A percentile compares a stretch with the other conserved stretches of the same genome.
Conservation (phyloP, 2,888 invertebrate species). For the Brachypalpus laphriformis region DNA sequence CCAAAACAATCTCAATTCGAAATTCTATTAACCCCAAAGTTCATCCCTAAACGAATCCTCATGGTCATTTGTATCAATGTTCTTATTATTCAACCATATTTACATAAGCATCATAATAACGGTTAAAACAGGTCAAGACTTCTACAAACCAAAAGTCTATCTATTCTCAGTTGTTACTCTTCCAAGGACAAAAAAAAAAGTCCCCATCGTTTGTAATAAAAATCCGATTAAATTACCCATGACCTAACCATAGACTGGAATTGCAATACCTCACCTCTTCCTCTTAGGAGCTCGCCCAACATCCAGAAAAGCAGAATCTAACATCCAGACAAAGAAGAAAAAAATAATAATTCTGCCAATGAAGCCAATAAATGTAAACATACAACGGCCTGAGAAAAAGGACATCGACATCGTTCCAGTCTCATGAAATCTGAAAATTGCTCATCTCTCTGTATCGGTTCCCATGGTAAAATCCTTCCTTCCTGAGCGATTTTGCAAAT, state of each 20-base stretch:
- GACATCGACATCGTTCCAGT: slow-evolving; percentile 20
- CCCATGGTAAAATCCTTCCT: slow-evolving; percentile 37
- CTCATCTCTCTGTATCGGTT: background rate
- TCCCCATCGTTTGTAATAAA: slow-evolving; percentile 50
- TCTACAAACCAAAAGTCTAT: slow-evolving; percentile 7
- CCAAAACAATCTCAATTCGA: too few relatives aligned
- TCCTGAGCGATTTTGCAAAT: slow-evolving; percentile 27
- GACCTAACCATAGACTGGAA: background rate
- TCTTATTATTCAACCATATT: slow-evolving; percentile 27
- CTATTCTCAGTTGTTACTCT: background rate
- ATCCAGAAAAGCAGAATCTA: background rate
- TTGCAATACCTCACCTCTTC: slow-evolving; percentile 18
- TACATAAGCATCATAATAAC: slow-evolving; percentile 16
- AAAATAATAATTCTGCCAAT: slow-evolving; percentile 32
- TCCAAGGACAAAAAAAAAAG: background rate
- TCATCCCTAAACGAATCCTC: background rate
- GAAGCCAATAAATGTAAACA: slow-evolving; percentile 64
- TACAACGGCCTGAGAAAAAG: background rate
- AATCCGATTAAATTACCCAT: slow-evolving; percentile 60
- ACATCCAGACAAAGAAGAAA: background rate
- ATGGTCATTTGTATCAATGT: slow-evolving; percentile 28
- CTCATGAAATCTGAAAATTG: slow-evolving; percentile 43
- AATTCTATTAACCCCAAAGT: too few relatives aligned
- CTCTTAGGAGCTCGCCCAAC: too few relatives aligned
- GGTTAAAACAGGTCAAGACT: slow-evolving; percentile 26